Base-by-base conservation (phyloP, 2,113 vertebrate genomes). In the Halichoerus grypus region DNA sequence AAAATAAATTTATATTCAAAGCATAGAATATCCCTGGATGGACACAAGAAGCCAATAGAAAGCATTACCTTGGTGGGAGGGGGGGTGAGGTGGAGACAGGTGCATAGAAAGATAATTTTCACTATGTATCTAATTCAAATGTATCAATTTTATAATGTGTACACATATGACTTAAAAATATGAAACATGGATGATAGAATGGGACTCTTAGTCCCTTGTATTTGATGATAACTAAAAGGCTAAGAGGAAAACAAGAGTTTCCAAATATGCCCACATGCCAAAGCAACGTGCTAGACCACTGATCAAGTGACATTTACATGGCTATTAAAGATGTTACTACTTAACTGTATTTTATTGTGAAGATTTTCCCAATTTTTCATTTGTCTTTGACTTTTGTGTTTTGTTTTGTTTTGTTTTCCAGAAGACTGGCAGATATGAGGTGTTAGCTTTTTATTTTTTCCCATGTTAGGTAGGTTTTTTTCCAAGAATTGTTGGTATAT, bases 41-140 rank as follows among this genome's bases (percentile, higher is more conserved):
- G 24, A 33, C 12, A 33, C 26, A 65, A 2, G 39, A 87, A 36
- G 22, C 13, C 3, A 81, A n/a, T 13, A 93, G 12, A 3, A 59
- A 57, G 4, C 0, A 1, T 51, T 61, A 28, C 5, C 14, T 85
- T 71, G 7, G 10, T 21, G 19, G 5, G 24, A 22, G 4, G 3
- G 13, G 7, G 0, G 46, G 46, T 42, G 3, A 51, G 14, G 21
- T 65, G 21, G 10, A 22, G 22, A 12, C 19, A 72, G 22, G 8
- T 51, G 0, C 13, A 53, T 13, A 3, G 9, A 53, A 81, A 0
- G 36, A 74, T 22, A 49, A n/a, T 31, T 42, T 87, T 59, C 15
- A 86, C 1, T 24, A 55, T 24, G 4, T 71, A 26, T 55, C 14
- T 72, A 22, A 18, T 65, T 22, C n/a, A 39, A 59, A 53, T 57